Evolutionary conservation across 2,888 invertebrate genomes (phyloP).

Genomic region (Drosophila antonietae): DNA sequence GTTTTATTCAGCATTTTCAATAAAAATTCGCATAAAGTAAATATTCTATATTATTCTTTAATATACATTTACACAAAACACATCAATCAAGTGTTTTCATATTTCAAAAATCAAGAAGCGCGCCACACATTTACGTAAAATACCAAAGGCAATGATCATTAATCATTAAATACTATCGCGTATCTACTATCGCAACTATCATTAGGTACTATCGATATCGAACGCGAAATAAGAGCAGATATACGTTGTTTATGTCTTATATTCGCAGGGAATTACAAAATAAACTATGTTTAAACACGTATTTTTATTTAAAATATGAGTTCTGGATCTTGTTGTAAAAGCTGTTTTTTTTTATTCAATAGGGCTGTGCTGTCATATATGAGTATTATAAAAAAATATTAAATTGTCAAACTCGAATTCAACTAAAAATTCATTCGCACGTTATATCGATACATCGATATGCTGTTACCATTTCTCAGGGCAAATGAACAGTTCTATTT

Average conservation of each 20-base stretch:
- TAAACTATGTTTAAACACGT: too few species aligned
- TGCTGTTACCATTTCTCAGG: background rate
- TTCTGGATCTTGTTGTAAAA: background rate
- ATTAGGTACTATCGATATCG: slow-evolving; percentile 3
- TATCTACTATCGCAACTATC: background rate
- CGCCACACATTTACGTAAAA: background rate
- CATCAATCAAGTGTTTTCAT: background rate
- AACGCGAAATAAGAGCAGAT: background rate
- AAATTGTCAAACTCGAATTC: background rate
- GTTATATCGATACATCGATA: slow-evolving; percentile 31
- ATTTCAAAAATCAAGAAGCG: slow-evolving; percentile 17
- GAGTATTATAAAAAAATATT: background rate
- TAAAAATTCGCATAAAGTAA: background rate
- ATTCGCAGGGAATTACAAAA: too few species aligned
- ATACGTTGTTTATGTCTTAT: background rate
- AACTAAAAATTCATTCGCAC: background rate
- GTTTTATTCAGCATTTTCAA: background rate
- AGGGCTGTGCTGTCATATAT: background rate
- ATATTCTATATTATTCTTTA: too few species aligned
- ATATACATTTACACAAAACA: background rate
- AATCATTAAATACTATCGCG: background rate
- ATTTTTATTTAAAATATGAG: too few species aligned
- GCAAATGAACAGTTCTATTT: slow-evolving; percentile 16
- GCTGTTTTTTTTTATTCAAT: background rate
- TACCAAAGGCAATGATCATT: background rate